A percentile compares a stretch with the other conserved stretches of the same genome.
Evolutionary conservation across 2,113 vertebrate genomes (phyloP).

Genomic region (Hippocampus zosterae): DNA sequence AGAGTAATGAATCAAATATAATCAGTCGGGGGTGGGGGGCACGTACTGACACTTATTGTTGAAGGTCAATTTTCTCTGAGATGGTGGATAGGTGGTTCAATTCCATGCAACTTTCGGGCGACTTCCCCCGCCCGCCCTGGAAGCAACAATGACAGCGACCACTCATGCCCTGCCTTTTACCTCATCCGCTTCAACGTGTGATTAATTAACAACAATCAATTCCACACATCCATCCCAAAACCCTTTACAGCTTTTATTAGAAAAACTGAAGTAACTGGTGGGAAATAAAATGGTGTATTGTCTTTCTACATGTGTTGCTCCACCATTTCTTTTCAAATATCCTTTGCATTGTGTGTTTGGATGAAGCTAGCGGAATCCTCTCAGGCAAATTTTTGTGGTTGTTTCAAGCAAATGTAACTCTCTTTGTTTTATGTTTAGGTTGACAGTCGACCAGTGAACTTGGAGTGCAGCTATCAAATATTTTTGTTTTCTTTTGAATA

Average conservation of each 20-base stretch:
- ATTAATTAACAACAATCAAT: neutral
- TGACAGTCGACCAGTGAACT: too few species aligned
- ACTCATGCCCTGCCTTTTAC: neutral
- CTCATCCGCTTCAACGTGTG: neutral
- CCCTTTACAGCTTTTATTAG: neutral
- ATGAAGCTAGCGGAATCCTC: too few species aligned
- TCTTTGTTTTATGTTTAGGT: too few species aligned
- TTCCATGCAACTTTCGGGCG: neutral
- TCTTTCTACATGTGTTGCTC: too few species aligned
- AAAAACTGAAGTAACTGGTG: neutral
- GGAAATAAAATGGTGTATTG: neutral
- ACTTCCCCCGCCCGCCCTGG: too few species aligned
- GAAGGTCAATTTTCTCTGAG: neutral
- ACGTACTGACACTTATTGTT: neutral
- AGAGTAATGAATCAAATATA: slow-evolving; percentile 14
- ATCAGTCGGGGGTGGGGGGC: neutral
- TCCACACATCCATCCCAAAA: neutral
- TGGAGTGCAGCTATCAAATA: too few species aligned
- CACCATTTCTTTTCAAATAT: too few species aligned
- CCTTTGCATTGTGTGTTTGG: too few species aligned
- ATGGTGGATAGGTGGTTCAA: neutral
- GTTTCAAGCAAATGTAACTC: too few species aligned
- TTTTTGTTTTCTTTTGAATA: too few species aligned
- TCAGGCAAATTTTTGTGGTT: too few species aligned
- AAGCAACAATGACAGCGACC: neutral